Base-by-base conservation (phyloP, 2,888 invertebrate species). In the Orthonychiurus folsomi region DNA sequence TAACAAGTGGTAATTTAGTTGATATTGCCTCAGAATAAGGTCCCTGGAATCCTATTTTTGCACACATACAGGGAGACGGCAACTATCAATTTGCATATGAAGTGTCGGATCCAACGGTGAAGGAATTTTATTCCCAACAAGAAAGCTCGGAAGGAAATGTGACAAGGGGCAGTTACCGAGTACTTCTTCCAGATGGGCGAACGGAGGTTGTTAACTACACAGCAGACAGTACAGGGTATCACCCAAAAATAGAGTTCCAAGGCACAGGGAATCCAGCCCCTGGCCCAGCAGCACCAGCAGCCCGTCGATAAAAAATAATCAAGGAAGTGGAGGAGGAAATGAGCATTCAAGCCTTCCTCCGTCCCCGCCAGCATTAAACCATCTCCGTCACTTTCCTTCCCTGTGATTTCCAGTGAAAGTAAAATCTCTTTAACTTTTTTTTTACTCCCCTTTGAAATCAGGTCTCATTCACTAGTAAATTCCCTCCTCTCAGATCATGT, bases 161-260 rank as follows among this genome's bases (percentile, higher is more conserved):
- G 20, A 66, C 68, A 26, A 48, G 59, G 28, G 69, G 69, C 21
- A 60, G 61, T 50, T 69, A 69, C 50, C 60, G 61, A 12, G 69
- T 67, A 2, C 63, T 66, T 2, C 60, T 69, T 15, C 69, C 69
- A 1, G 69, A 69, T 47, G 69, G 69, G 1, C 54, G 66, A 55
- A 53, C 58, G 21, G 66, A 68, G 57, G 52, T 66, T 55, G 67
- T 68, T 5, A 68, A 56, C 15, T 69, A 68, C 58, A 61, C 58
- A 5, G 69, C 67, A 1, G 67, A 69, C 61, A 50, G 61, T 47
- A 63, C 63, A 55, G 69, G 69, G 3, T 56, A 56, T 27, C 56
- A 56, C 28, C 56, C 56, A 27, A 20, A 26, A 56, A n/a, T 56
- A 25, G 55, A 55, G 26, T 55, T 25, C 24, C 24, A 23, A 5